phyloP scores from a whole-genome alignment of 2,888 invertebrate genomes.

The Scelioninae gen. 2 region DNA sequence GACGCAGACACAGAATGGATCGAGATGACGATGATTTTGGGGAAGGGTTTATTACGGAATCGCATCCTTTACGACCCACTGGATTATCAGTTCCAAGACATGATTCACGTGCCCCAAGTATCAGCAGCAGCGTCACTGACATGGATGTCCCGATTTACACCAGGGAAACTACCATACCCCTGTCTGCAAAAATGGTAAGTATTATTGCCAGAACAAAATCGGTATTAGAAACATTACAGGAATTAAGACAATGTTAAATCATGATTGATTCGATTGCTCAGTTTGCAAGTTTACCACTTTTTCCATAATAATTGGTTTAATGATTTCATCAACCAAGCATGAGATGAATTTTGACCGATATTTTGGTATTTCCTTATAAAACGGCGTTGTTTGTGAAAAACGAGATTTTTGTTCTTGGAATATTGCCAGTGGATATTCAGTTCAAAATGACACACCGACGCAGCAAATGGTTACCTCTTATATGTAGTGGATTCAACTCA shows the following conservation, averaged over 20 bases:
- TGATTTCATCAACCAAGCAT: conserved; percentile 10
- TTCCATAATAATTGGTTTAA: not conserved
- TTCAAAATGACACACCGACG: conserved; percentile 43
- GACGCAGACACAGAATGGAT: conserved; percentile 63
- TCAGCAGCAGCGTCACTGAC: conserved; percentile 78
- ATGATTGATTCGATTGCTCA: too few relatives aligned
- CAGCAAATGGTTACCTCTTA: conserved; percentile 15
- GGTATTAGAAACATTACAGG: too few relatives aligned
- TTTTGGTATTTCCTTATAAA: conserved; percentile 44
- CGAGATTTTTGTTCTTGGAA: conserved; percentile 47
- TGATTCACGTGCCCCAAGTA: conserved; percentile 75
- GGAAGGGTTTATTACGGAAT: conserved; percentile 78
- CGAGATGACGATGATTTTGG: conserved; percentile 75
- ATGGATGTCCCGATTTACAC: conserved; percentile 78
- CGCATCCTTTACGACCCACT: conserved; percentile 77
- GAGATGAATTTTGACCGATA: conserved; percentile 29
- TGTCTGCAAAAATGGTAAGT: conserved; percentile 69
- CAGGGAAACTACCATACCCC: conserved; percentile 72
- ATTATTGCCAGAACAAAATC: too few relatives aligned
- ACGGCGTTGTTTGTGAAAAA: conserved; percentile 49
- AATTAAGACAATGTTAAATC: too few relatives aligned
- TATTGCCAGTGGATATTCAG: conserved; percentile 49
- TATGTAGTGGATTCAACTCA: conserved; percentile 22
- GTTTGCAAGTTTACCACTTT: too few relatives aligned
- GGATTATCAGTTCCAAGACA: conserved; percentile 76